Conservation (phyloP, 2,113 vertebrate genomes). For the Haplotaxodon microlepis region DNA sequence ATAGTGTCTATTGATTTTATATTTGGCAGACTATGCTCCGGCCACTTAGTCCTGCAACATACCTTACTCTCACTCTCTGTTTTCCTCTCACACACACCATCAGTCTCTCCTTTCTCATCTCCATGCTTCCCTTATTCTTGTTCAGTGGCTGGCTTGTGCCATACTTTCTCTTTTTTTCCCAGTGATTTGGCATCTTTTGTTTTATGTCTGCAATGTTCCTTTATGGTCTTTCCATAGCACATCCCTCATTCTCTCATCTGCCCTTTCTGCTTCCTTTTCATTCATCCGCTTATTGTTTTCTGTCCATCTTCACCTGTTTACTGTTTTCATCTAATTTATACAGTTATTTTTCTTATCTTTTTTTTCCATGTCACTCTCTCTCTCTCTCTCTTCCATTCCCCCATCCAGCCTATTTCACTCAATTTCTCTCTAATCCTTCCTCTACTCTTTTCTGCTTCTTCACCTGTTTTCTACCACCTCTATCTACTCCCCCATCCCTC, state of each 20-base stretch:
- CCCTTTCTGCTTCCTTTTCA: background rate
- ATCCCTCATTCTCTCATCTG: background rate
- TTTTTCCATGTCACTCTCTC: background rate
- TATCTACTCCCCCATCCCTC: background rate
- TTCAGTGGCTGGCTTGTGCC: background rate
- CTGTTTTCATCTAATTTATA: background rate
- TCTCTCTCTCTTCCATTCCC: background rate
- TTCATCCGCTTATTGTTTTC: background rate
- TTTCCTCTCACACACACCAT: background rate
- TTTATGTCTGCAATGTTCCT: background rate
- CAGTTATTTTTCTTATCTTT: background rate
- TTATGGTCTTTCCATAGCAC: background rate
- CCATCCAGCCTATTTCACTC: background rate
- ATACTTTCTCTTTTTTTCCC: background rate
- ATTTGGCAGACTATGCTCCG: constrained; percentile 64
- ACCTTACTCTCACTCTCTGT: constrained; percentile 8
- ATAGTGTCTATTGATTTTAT: constrained; percentile 76
- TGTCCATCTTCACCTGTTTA: background rate
- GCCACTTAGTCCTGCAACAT: constrained; percentile 64
- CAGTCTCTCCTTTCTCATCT: background rate
- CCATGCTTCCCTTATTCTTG: background rate
- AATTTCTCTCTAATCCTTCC: background rate
- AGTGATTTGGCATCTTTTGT: background rate
- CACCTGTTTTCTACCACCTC: constrained; percentile 30
- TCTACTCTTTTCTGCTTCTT: constrained; percentile 15